Conservation (phyloP, 2,888 invertebrate species). For the Platerodrilus igneus region DNA sequence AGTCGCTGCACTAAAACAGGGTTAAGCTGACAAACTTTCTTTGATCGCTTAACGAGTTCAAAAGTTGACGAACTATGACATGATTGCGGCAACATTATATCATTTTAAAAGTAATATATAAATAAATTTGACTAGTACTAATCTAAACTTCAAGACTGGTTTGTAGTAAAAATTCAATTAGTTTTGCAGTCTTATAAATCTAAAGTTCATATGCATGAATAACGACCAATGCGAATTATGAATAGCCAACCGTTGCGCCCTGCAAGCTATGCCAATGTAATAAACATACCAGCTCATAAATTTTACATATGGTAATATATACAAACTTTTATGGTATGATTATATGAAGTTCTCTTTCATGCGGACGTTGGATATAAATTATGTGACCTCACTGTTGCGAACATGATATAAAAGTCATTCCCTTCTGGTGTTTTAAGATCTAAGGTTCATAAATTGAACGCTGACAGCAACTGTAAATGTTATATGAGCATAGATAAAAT, state of each 20-base stretch:
- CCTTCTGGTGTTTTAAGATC: slow-evolving; percentile 13
- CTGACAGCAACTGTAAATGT: too few species aligned
- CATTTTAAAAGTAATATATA: too few species aligned
- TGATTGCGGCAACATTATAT: too few species aligned
- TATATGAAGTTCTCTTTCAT: slow-evolving; percentile 35
- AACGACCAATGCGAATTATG: slow-evolving; percentile 24
- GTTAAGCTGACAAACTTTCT: too few species aligned
- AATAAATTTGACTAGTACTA: too few species aligned
- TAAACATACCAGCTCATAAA: slow-evolving; percentile 34
- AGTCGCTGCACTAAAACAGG: too few species aligned
- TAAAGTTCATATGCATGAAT: slow-evolving; percentile 22
- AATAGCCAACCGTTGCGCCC: slow-evolving; percentile 23
- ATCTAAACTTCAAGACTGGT: too few species aligned
- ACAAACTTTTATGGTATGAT: slow-evolving; percentile 38
- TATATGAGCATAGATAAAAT: too few species aligned
- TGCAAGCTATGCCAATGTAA: slow-evolving; percentile 30
- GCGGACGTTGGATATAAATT: slow-evolving; percentile 26
- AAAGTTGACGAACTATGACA: too few species aligned
- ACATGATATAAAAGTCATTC: slow-evolving; percentile 12
- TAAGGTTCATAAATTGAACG: too few species aligned
- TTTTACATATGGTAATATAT: slow-evolving; percentile 35
- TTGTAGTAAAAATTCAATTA: slow-evolving; percentile 25
- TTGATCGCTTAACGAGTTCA: too few species aligned
- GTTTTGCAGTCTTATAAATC: slow-evolving; percentile 23
- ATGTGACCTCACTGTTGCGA: slow-evolving; percentile 18